A percentile compares a stretch with the other conserved stretches of the same genome.
Evolutionary conservation across 2,797 vertebrate genomes (phyloP).

Genomic region (Geotrypetes seraphini): DNA sequence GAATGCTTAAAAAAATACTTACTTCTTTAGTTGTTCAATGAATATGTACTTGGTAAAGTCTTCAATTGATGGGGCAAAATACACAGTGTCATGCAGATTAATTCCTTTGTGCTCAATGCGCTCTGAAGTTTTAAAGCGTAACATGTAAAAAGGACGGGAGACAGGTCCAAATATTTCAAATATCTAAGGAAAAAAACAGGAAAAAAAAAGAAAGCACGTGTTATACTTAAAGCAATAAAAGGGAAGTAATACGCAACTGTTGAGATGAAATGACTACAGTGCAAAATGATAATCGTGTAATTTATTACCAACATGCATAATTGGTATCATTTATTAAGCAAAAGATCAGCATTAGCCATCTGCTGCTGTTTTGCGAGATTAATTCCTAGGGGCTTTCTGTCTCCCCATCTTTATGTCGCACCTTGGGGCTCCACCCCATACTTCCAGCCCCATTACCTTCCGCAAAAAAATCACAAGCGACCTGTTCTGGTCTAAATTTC

Average conservation of each 20-base stretch:
- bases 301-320: background rate
- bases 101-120: slow-evolving; percentile 66
- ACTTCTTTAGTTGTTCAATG: slow-evolving; percentile 71
- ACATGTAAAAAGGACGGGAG: slow-evolving; percentile 74
- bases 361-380: background rate
- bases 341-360: background rate
- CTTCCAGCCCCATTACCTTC: too few species aligned
- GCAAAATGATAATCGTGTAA: background rate
- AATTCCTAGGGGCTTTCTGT: too few species aligned
- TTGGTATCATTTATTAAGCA: background rate
- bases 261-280: background rate
- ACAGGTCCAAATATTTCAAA: slow-evolving; percentile 92
- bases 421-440: too few species aligned
- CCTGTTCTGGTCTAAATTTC: too few species aligned
- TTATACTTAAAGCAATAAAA: background rate
- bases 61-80: slow-evolving; percentile 70
- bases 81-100: slow-evolving; percentile 63
- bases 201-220: background rate
- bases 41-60: slow-evolving; percentile 86
- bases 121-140: slow-evolving; percentile 73
- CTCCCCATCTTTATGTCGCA: too few species aligned
- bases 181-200: slow-evolving; percentile 56
- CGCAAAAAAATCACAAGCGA: too few species aligned
- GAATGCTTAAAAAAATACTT: slow-evolving; percentile 28
- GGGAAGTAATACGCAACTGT: background rate